These are phyloP conservation scores for Arion vulgaris DNA, from an alignment of 1,140 invertebrate species.

Conservation along the genomic window DNA sequence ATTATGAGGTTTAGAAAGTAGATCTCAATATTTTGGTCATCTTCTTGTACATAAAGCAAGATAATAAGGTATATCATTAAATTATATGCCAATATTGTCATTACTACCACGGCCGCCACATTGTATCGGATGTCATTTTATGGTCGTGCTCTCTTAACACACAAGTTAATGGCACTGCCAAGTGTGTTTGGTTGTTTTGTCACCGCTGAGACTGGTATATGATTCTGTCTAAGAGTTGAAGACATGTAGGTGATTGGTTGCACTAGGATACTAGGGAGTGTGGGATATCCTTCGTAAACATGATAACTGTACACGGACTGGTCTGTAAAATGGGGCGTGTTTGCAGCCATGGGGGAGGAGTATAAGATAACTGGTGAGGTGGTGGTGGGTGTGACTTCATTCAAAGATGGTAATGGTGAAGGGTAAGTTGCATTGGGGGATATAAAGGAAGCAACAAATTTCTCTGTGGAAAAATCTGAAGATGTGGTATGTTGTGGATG, in stretches of 20 bases:
- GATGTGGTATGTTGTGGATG: neutral
- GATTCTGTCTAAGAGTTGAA: constrained; percentile 40
- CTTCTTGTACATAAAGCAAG: too few species aligned
- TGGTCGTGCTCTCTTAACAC: constrained; percentile 10
- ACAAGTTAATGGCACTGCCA: constrained; percentile 14
- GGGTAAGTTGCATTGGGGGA: too few species aligned
- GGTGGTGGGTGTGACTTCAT: neutral
- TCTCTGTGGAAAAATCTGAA: neutral
- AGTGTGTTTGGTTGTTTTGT: neutral
- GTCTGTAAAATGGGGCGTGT: constrained; percentile 28
- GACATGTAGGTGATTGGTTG: constrained; percentile 34
- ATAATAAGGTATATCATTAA: too few species aligned
- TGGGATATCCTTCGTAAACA: constrained; percentile 10
- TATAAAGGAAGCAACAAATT: neutral
- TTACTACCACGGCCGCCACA: constrained; percentile 35
- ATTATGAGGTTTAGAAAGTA: too few species aligned
- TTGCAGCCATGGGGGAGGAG: neutral
- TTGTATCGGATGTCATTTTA: constrained; percentile 28
- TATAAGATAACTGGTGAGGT: constrained; percentile 17
- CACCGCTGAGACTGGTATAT: neutral
- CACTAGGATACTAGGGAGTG: neutral
- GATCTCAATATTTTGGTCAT: too few species aligned
- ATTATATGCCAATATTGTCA: too few species aligned
- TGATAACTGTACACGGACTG: constrained; percentile 8
- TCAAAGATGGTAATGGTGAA: neutral